Evolutionary conservation across 2,888 invertebrate species (phyloP), one percentile per base, ranked within the genome.

Genomic region (Sacculina carcini): DNA sequence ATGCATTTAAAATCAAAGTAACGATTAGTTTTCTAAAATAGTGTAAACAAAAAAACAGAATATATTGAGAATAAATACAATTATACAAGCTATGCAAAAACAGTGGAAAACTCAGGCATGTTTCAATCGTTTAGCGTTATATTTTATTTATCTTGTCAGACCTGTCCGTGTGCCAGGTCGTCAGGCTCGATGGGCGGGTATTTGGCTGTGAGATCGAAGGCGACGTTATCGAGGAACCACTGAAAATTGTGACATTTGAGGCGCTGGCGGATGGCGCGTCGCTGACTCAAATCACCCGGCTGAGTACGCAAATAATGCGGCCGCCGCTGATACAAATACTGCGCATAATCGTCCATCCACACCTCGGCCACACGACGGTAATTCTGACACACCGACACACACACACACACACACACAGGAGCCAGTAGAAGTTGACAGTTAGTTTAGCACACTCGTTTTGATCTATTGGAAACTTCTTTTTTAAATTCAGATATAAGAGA

Each of bases 261-360:
- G 19, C 68, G 71, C 42, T 75, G 63, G 10, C 92, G 67, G n/a
- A 92, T 66, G 0, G 73, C 78, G 54, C 71, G 74, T 67, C 90
- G 90, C 54, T 74, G 70, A 0, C 74, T 69, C 48, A 94, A 64
- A 66, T 92, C 80, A 0, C 92, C 90, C 0, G 83, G 70, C 63
- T 83, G 76, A n/a, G 87, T 68, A 1, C 65, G 63, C 14, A 73
- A 68, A 61, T 84, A 81, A 61, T 79, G 77, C 0, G 89, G 81
- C 29, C 81, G 70, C 0, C 86, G 71, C 55, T 69, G 66, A 67
- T 92, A 94, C 50, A 96, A 64, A 62, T 76, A 77, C 58, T 89
- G 73, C 2, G 83, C 84, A 64, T 89, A 96, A 61, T 94, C 92
- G 63, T 96, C 94, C 92, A 96, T 92, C 94, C 94, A 96, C 2